Evolutionary conservation across 1,140 invertebrate genomes (phyloP), one percentile per base, ranked within the genome.

Genomic region (Mesaphorura yosii): DNA sequence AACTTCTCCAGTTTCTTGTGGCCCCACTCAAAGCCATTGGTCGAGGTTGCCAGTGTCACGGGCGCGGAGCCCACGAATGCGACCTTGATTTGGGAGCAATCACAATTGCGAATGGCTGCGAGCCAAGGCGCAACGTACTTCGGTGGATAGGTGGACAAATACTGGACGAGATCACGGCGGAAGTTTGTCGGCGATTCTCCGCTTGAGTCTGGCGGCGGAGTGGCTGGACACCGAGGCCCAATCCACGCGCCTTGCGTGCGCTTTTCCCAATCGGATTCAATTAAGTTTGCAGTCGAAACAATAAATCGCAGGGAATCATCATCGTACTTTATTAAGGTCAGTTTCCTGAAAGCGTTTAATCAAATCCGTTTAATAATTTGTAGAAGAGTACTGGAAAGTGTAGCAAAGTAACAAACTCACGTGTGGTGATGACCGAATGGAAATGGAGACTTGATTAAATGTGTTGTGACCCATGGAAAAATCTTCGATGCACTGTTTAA

Each of bases 231-330:
- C 20, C 76, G 67, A 1, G 87, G 87, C 66, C 87, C 90, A 7
- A 96, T 76, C 91, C 91, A 95, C 38, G 45, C 3, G 57, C 88
- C 89, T 73, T 97, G 92, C 14, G 89, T 92, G 67, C 89, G 81
- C 67, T 94, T 86, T 62, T 84, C 76, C 92, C 92, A 97, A 72
- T 98, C 92, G 52, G 83, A 79, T 27, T 80, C 73, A 60, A 93
- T 84, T 1, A 96, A 70, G 74, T 98, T 98, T 0, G 90, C 89
- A 0, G 92, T 96, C 2, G 86, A 88, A 20, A 97, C 78, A 3
- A 94, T 78, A 38, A 96, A 78, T 48, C 90, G 73, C 29, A 94
- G 69, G 2, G 84, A 86, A 12, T 77, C 74, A 66, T 92, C 83
- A 66, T 79, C 81, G 62, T 92, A 87, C 26, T 82, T 76, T 1